Conservation (phyloP, 2,113 vertebrate species). For the Pseudopodoces humilis region DNA sequence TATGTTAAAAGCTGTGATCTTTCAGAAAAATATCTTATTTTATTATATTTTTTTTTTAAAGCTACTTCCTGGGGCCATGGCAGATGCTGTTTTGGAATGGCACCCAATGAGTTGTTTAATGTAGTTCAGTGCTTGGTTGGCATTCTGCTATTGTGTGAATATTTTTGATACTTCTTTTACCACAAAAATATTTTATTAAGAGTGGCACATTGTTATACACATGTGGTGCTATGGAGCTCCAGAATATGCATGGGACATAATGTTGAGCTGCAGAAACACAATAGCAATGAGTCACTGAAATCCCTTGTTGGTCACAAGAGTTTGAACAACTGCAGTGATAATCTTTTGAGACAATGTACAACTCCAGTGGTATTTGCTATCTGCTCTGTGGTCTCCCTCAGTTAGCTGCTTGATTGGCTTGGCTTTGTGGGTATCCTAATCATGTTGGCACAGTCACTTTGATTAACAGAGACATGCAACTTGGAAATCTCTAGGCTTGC, state of each 20-base stretch:
- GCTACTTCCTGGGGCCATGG: constrained; percentile 29
- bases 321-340: constrained; percentile 53
- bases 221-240: constrained; percentile 40
- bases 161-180: constrained; percentile 30
- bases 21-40: constrained; percentile 5
- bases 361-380: constrained; percentile 57
- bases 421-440: constrained; percentile 61
- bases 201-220: constrained; percentile 54
- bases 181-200: constrained; percentile 46
- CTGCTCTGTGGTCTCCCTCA: constrained; percentile 46
- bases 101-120: constrained; percentile 23
- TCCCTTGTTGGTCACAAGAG: constrained; percentile 36
- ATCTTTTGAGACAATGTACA: constrained; percentile 68
- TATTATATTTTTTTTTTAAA: not conserved
- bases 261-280: constrained; percentile 54
- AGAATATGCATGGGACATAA: constrained; percentile 45
- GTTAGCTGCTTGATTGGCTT: constrained; percentile 53
- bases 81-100: constrained; percentile 37
- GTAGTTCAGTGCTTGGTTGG: constrained; percentile 30
- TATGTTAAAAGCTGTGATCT: constrained; percentile 44
- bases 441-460: constrained; percentile 69
- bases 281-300: constrained; percentile 49
- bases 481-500: constrained; percentile 43
- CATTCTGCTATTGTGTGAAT: constrained; percentile 43
- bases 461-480: constrained; percentile 54